These are phyloP conservation scores for Phrynosoma blainvillii DNA, from an alignment of 2,113 vertebrate species.

Conservation along the genomic window DNA sequence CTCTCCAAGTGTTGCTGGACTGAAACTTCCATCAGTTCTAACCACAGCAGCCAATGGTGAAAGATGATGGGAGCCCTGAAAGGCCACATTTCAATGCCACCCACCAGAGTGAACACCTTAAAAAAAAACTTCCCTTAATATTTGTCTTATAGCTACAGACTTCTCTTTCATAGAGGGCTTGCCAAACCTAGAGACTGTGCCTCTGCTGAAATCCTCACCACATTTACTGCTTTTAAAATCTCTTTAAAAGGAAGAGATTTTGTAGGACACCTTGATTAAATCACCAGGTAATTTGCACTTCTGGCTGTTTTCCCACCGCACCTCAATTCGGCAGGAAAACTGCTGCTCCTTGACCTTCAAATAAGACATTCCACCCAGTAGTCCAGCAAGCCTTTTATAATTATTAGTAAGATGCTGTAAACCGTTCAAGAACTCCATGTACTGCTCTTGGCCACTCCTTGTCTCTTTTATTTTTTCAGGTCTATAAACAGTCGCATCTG, in stretches of 20 bases:
- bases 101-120: too few relatives aligned
- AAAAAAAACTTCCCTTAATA: too few relatives aligned
- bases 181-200: too few relatives aligned
- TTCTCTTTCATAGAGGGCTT: too few relatives aligned
- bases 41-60: too few relatives aligned
- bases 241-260: not conserved
- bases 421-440: constrained; percentile 66
- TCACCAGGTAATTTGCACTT: not conserved
- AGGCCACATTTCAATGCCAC: too few relatives aligned
- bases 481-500: constrained; percentile 56
- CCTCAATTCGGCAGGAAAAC: constrained; percentile 46
- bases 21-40: too few relatives aligned
- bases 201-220: too few relatives aligned
- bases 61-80: too few relatives aligned
- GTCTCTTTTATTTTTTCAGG: constrained; percentile 14
- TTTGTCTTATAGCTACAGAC: too few relatives aligned
- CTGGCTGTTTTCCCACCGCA: not conserved
- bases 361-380: constrained; percentile 58
- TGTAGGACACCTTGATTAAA: not conserved
- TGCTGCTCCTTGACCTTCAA: constrained; percentile 46
- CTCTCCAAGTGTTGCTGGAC: too few relatives aligned
- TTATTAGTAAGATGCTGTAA: constrained; percentile 60
- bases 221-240: too few relatives aligned
- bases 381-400: constrained; percentile 50
- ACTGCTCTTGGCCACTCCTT: constrained; percentile 24